These are phyloP conservation scores for Lagopus leucura DNA, from an alignment of 2,113 vertebrate genomes.

Conservation along the genomic window DNA sequence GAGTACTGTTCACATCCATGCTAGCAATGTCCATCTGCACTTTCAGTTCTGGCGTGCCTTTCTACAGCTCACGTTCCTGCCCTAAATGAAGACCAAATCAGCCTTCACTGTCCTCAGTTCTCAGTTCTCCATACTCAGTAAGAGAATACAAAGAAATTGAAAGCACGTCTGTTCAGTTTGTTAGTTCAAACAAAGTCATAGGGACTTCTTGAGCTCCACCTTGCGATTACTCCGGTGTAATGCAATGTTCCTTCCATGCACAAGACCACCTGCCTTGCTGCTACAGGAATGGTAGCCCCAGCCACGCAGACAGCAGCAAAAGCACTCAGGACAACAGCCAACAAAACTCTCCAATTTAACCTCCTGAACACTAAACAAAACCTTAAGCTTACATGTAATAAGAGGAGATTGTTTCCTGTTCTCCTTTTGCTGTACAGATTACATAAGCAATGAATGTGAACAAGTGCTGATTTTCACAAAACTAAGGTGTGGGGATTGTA, in stretches of 20 bases:
- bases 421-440: not conserved
- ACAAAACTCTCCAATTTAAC: not conserved
- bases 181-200: not conserved
- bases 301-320: not conserved
- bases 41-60: not conserved
- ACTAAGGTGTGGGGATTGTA: not conserved
- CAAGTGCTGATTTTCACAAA: not conserved
- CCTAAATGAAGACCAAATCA: not conserved
- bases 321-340: not conserved
- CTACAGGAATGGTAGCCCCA: not conserved
- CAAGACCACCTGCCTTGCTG: not conserved
- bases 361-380: not conserved
- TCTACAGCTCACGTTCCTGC: not conserved
- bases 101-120: not conserved
- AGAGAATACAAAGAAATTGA: accelerated
- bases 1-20: not conserved
- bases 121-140: not conserved
- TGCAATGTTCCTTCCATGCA: not conserved
- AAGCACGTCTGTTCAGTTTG: not conserved
- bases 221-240: conserved; percentile 47
- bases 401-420: not conserved
- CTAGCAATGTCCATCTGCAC: not conserved
- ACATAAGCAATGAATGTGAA: not conserved
- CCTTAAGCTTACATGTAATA: not conserved
- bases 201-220: conserved; percentile 61